A percentile compares a stretch with the other conserved stretches of the same genome.
phyloP scores from a whole-genome alignment of 2,888 invertebrate genomes.

The Acrobasis repandana region DNA sequence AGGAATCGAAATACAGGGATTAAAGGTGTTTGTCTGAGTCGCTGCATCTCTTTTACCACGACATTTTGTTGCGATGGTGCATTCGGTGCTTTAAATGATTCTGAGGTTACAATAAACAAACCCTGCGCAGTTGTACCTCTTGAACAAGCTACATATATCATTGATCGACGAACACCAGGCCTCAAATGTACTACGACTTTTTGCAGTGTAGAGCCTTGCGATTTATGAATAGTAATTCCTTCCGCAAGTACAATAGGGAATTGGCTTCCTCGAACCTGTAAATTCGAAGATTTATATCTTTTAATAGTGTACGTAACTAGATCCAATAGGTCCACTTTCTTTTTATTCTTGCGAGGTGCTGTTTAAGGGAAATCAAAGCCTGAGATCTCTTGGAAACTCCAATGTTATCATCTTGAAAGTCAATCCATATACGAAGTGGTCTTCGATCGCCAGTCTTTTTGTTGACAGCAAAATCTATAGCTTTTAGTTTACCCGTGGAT shows the following conservation, averaged over 20 bases:
- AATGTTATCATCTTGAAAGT: neutral
- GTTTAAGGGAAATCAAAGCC: too few relatives aligned
- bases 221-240: constrained; percentile 15
- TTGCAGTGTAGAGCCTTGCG: constrained; percentile 8
- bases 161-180: neutral
- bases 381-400: too few relatives aligned
- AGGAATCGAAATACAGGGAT: too few relatives aligned
- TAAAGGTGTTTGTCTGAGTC: too few relatives aligned
- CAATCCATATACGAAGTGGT: constrained; percentile 12
- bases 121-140: neutral
- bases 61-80: too few relatives aligned
- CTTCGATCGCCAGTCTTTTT: neutral
- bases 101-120: neutral
- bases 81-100: too few relatives aligned
- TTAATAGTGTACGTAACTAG: constrained; percentile 7
- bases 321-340: constrained; percentile 11
- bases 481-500: constrained; percentile 16
- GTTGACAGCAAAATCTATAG: constrained; percentile 1
- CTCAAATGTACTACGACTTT: constrained; percentile 13
- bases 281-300: neutral
- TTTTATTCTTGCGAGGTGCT: neutral
- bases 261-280: constrained; percentile 4
- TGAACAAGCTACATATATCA: constrained; percentile 16
- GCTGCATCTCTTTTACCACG: too few relatives aligned
- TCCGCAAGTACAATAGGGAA: constrained; percentile 3